phyloP scores from a whole-genome alignment of 2,113 vertebrate genomes.

The Zootoca vivipara region DNA sequence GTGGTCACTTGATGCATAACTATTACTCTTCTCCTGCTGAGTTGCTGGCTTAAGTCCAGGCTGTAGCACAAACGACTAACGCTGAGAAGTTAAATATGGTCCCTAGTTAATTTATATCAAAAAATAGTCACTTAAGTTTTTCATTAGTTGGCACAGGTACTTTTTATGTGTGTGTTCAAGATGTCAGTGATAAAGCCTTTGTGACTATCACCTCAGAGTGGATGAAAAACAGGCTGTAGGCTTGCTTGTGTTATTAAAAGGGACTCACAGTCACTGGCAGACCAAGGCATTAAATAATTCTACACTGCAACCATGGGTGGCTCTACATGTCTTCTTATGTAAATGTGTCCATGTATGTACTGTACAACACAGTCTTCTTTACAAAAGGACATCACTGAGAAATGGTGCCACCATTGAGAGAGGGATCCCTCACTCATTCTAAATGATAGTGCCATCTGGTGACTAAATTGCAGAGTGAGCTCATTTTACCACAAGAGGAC shows the following conservation, averaged over 20 bases:
- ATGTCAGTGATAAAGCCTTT: neutral
- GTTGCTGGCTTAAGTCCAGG: conserved; percentile 63
- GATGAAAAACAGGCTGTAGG: neutral
- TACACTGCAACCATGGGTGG: neutral
- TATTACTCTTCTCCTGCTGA: conserved; percentile 57
- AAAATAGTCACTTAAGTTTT: conserved; percentile 36
- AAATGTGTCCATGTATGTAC: too few relatives aligned
- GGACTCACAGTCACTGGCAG: neutral
- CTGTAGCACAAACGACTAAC: conserved; percentile 60
- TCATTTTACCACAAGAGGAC: neutral
- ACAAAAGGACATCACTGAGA: neutral
- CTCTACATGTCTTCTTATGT: neutral
- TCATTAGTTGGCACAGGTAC: conserved; percentile 39
- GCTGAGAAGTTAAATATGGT: conserved; percentile 52
- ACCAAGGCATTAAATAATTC: neutral
- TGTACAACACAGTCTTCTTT: neutral
- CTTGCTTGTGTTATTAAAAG: neutral
- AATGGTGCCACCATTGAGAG: neutral
- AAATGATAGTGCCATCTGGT: neutral
- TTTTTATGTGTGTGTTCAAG: conserved; percentile 30
- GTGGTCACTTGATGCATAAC: conserved; percentile 51
- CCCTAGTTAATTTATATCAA: conserved; percentile 60
- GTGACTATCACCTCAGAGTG: neutral
- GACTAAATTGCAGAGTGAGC: neutral
- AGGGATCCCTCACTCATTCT: neutral